A percentile compares a stretch with the other conserved stretches of the same genome.
Conservation (phyloP, 2,888 invertebrate genomes). For the Drosophila antonietae region DNA sequence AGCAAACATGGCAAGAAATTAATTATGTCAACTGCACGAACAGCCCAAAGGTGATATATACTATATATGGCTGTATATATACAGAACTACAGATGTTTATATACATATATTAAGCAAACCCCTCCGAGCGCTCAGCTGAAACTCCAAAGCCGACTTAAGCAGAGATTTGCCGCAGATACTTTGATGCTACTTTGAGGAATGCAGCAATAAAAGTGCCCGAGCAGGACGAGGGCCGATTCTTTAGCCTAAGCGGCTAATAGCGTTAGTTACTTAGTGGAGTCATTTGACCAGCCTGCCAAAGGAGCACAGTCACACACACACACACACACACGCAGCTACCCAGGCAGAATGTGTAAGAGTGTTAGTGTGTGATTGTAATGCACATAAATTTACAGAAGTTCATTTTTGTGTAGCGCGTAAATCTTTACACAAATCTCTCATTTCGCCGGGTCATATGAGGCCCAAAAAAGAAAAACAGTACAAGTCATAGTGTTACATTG, state of each 20-base stretch:
- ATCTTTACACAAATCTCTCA: slow-evolving; percentile 75
- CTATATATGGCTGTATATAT: background rate
- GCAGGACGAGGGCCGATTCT: slow-evolving; percentile 8
- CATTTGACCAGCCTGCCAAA: slow-evolving; percentile 9
- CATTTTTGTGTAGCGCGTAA: slow-evolving; percentile 71
- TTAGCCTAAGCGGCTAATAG: slow-evolving; percentile 66
- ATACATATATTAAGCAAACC: slow-evolving; percentile 1
- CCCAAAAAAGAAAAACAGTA: slow-evolving; percentile 4
- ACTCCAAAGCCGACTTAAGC: slow-evolving; percentile 53
- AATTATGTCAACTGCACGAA: slow-evolving; percentile 21
- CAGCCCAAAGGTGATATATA: background rate
- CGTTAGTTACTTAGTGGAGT: slow-evolving; percentile 64
- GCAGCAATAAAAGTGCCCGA: slow-evolving; percentile 69
- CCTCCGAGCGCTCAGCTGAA: slow-evolving; percentile 16
- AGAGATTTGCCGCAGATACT: slow-evolving; percentile 57
- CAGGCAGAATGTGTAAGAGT: slow-evolving; percentile 1
- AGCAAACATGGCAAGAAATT: slow-evolving; percentile 30
- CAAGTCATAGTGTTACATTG: background rate
- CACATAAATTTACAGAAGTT: slow-evolving; percentile 74
- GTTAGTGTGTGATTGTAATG: slow-evolving; percentile 48
- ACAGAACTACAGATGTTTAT: background rate
- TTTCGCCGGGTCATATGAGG: slow-evolving; percentile 45
- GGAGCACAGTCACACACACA: background rate
- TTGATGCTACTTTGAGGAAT: slow-evolving; percentile 64
- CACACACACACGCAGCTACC: too few species aligned